Evolutionary conservation across 1,140 invertebrate genomes (phyloP).

Genomic region (Brachionus rotundiformis): DNA sequence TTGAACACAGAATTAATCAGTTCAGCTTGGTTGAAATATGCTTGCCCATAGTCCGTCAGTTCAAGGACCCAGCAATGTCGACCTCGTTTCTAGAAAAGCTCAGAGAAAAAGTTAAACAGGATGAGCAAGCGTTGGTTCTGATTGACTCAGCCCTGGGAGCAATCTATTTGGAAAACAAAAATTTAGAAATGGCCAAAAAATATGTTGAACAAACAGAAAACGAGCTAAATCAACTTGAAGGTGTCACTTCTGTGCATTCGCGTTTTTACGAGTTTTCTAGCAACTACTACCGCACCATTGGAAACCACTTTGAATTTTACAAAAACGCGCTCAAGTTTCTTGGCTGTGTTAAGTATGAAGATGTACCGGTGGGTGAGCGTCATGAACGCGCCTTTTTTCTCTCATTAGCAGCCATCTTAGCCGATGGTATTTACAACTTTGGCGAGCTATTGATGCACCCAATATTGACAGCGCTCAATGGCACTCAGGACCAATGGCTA

Average conservation of each 20-base stretch:
- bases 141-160: slow-evolving; percentile 82
- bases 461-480: slow-evolving; percentile 80
- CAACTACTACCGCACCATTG: slow-evolving; percentile 81
- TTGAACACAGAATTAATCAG: slow-evolving; percentile 93
- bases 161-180: slow-evolving; percentile 78
- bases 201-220: slow-evolving; percentile 86
- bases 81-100: slow-evolving; percentile 81
- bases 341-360: slow-evolving; percentile 61
- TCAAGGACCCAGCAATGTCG: slow-evolving; percentile 75
- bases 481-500: slow-evolving; percentile 82
- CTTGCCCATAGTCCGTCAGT: slow-evolving; percentile 75
- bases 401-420: slow-evolving; percentile 86
- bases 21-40: slow-evolving; percentile 85
- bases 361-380: slow-evolving; percentile 70
- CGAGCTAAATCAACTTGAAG: slow-evolving; percentile 82
- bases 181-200: slow-evolving; percentile 79
- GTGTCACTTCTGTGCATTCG: slow-evolving; percentile 87
- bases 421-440: slow-evolving; percentile 94
- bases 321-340: slow-evolving; percentile 88
- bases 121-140: slow-evolving; percentile 79
- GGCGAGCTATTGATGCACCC: slow-evolving; percentile 93
- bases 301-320: slow-evolving; percentile 89
- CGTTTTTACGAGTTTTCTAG: slow-evolving; percentile 91
- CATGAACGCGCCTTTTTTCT: slow-evolving; percentile 84
- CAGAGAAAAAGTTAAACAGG: slow-evolving; percentile 82